phyloP scores from a whole-genome alignment of 1,140 invertebrate species.

The Drosophila bipectinata region DNA sequence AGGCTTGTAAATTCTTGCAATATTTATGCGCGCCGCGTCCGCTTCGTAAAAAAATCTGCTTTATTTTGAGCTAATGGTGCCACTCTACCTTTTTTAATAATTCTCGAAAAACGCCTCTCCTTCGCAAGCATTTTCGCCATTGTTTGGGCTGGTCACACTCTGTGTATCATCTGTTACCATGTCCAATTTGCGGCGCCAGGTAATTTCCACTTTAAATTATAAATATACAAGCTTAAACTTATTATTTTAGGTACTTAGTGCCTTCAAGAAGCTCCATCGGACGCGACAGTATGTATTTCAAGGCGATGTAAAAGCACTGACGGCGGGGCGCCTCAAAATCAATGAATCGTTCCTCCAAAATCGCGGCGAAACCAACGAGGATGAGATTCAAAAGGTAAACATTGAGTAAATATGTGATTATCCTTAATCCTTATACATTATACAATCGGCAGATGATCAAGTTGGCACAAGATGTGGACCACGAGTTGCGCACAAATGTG shows the following conservation, averaged over 20 bases:
- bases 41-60: slow-evolving; percentile 17
- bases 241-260: slow-evolving; percentile 57
- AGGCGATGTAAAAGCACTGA: slow-evolving; percentile 61
- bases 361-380: slow-evolving; percentile 52
- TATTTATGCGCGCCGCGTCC: slow-evolving; percentile 7
- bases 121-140: too few species aligned
- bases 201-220: slow-evolving; percentile 11
- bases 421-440: neutral
- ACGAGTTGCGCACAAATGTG: slow-evolving; percentile 78
- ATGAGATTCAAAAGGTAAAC: slow-evolving; percentile 72
- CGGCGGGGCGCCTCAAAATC: slow-evolving; percentile 62
- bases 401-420: neutral
- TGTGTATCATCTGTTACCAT: slow-evolving; percentile 26
- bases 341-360: slow-evolving; percentile 76
- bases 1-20: neutral
- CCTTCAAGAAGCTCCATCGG: slow-evolving; percentile 77
- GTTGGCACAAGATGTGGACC: slow-evolving; percentile 68
- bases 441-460: slow-evolving; percentile 62
- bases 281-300: slow-evolving; percentile 71
- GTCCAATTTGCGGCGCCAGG: slow-evolving; percentile 69
- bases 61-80: too few species aligned
- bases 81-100: neutral
- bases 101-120: neutral
- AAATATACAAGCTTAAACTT: neutral
- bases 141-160: slow-evolving; percentile 7